These are phyloP conservation scores for Protomyctophum bolini DNA, from an alignment of 2,113 vertebrate species.

Conservation along the genomic window DNA sequence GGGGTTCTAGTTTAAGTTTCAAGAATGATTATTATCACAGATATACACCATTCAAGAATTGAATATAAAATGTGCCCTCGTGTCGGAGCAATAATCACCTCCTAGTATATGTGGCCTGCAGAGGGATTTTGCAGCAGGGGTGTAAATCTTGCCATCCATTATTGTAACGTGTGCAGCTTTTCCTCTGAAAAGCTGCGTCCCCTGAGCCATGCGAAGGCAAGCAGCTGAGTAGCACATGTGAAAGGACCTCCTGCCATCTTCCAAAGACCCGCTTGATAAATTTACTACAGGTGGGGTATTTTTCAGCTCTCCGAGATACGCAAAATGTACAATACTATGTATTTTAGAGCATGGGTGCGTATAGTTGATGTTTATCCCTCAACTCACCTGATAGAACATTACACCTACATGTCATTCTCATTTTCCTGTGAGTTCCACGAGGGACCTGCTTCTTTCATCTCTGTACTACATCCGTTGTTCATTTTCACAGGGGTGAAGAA, in stretches of 20 bases:
- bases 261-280: constrained; percentile 80
- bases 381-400: not conserved
- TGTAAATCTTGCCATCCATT: constrained; percentile 86
- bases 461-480: constrained; percentile 13
- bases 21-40: constrained; percentile 81
- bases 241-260: constrained; percentile 70
- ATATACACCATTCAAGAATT: constrained; percentile 66
- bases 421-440: constrained; percentile 9
- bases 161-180: constrained; percentile 76
- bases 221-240: constrained; percentile 88
- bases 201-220: constrained; percentile 52
- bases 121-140: constrained; percentile 66
- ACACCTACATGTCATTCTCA: constrained; percentile 16
- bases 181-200: constrained; percentile 57
- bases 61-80: constrained; percentile 79
- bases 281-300: constrained; percentile 79
- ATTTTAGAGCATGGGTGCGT: constrained; percentile 23
- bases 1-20: constrained; percentile 60
- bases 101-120: constrained; percentile 76
- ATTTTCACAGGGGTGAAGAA: constrained; percentile 38
- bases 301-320: constrained; percentile 75
- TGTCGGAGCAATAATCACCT: constrained; percentile 84
- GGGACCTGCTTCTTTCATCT: constrained; percentile 28
- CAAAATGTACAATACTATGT: constrained; percentile 74
- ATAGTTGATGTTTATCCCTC: constrained; percentile 37